A percentile compares a stretch with the other conserved stretches of the same genome.
Conservation (phyloP, 1,140 invertebrate species). For the Coelopa frigida region DNA sequence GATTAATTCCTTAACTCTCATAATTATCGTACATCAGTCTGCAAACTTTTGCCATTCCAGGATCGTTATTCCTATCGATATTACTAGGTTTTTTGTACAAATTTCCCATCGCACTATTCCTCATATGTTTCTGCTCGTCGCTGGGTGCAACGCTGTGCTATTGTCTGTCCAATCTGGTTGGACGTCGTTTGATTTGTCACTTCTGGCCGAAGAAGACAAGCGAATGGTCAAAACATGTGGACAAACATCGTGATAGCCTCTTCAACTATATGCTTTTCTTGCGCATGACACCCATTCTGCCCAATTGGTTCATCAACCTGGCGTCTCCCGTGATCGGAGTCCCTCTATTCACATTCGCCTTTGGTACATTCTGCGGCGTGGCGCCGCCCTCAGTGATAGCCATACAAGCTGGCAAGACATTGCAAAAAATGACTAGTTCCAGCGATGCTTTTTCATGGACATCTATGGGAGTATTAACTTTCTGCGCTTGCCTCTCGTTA, state of each 20-base stretch:
- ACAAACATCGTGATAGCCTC: conserved; percentile 80
- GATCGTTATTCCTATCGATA: conserved; percentile 96
- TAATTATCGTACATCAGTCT: conserved; percentile 63
- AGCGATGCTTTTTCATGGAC: conserved; percentile 84
- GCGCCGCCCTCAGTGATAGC: conserved; percentile 96
- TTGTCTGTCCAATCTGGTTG: conserved; percentile 81
- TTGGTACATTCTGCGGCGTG: conserved; percentile 92
- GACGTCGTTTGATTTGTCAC: conserved; percentile 72
- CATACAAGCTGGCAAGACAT: conserved; percentile 93
- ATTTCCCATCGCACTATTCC: conserved; percentile 77
- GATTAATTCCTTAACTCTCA: too few species aligned
- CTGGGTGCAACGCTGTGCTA: conserved; percentile 95
- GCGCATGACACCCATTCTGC: conserved; percentile 93
- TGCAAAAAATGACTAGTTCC: conserved; percentile 86
- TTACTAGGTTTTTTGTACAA: conserved; percentile 96
- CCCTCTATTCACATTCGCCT: conserved; percentile 81
- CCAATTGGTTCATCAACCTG: conserved; percentile 99
- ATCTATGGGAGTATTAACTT: conserved; percentile 67
- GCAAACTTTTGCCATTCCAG: conserved; percentile 99
- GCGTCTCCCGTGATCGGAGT: conserved; percentile 95
- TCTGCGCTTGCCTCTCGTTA: conserved; percentile 77
- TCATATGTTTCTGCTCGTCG: conserved; percentile 95
- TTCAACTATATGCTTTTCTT: conserved; percentile 97
- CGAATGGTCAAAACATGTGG: conserved; percentile 77
- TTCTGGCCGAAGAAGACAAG: conserved; percentile 85